phyloP scores from a whole-genome alignment of 2,113 vertebrate species.

The Gambusia affinis region DNA sequence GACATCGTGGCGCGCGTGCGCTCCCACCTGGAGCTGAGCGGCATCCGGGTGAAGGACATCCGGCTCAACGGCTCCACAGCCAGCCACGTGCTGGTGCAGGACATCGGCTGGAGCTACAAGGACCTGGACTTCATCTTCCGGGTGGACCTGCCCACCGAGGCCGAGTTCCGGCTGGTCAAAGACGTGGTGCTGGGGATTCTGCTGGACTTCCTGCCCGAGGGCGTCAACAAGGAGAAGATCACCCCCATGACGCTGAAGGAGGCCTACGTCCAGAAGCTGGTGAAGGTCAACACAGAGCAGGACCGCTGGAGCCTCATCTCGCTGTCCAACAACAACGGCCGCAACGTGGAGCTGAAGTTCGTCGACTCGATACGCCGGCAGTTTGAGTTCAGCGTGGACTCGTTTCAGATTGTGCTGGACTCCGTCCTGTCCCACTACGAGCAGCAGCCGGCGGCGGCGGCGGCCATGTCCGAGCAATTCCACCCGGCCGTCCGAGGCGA shows the following conservation, averaged over 20 bases:
- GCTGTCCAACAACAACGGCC: conserved; percentile 94
- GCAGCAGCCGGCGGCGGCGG: conserved; percentile 61
- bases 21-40: conserved; percentile 82
- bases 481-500: conserved; percentile 90
- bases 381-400: conserved; percentile 99
- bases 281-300: conserved; percentile 92
- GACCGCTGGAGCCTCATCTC: conserved; percentile 99
- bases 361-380: conserved; percentile 94
- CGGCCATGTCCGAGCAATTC: conserved; percentile 84
- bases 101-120: conserved; percentile 94
- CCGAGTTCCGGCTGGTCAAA: conserved; percentile 88
- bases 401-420: conserved; percentile 97
- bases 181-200: conserved; percentile 93
- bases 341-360: conserved; percentile 97
- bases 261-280: conserved; percentile 96
- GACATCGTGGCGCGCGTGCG: conserved; percentile 94
- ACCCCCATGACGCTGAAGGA: conserved; percentile 92
- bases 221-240: conserved; percentile 94
- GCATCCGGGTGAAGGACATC: conserved; percentile 88
- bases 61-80: conserved; percentile 95
- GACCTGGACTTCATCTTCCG: conserved; percentile 97
- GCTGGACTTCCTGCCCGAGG: conserved; percentile 93
- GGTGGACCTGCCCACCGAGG: conserved; percentile 88
- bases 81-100: conserved; percentile 94
- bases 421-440: conserved; percentile 90